Percentiles rank a stretch among this genome's conserved stretches.
phyloP scores from a whole-genome alignment of 1,140 invertebrate species.

The Pogonomyrmex californicus region DNA sequence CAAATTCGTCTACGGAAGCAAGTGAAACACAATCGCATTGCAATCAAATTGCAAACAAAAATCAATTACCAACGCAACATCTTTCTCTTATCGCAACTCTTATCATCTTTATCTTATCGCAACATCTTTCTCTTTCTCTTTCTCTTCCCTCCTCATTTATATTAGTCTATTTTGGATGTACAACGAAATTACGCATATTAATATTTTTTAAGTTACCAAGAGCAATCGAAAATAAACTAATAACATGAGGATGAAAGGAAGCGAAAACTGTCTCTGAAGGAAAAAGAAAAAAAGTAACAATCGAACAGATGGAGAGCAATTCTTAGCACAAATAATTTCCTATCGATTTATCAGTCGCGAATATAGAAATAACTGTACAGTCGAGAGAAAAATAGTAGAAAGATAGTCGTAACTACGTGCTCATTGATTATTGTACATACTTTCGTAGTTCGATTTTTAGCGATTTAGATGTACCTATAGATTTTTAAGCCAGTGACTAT shows the following conservation, averaged over 20 bases:
- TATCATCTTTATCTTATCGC: neutral
- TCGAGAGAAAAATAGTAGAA: neutral
- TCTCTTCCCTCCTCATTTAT: neutral
- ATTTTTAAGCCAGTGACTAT: constrained; percentile 38
- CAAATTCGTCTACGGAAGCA: neutral
- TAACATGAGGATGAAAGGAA: neutral
- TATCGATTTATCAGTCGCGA: constrained; percentile 28
- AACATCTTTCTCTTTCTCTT: neutral
- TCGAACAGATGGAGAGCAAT: neutral
- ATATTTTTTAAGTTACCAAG: constrained; percentile 23
- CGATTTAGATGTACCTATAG: constrained; percentile 37
- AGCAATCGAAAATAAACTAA: neutral
- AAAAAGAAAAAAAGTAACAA: neutral
- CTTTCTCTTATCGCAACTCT: neutral
- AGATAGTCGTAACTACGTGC: constrained; percentile 1
- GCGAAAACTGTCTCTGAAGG: neutral
- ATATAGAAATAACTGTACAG: constrained; percentile 30
- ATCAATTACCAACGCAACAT: neutral
- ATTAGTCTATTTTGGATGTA: constrained; percentile 8
- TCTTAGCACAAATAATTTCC: constrained; percentile 49
- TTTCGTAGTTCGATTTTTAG: constrained; percentile 31
- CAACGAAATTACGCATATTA: constrained; percentile 10
- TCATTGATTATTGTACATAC: constrained; percentile 51
- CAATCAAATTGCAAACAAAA: neutral
- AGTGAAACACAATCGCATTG: neutral